A percentile compares a stretch with the other conserved stretches of the same genome.
Evolutionary conservation across 2,888 invertebrate species (phyloP).

Genomic region (Deilephila elpenor): DNA sequence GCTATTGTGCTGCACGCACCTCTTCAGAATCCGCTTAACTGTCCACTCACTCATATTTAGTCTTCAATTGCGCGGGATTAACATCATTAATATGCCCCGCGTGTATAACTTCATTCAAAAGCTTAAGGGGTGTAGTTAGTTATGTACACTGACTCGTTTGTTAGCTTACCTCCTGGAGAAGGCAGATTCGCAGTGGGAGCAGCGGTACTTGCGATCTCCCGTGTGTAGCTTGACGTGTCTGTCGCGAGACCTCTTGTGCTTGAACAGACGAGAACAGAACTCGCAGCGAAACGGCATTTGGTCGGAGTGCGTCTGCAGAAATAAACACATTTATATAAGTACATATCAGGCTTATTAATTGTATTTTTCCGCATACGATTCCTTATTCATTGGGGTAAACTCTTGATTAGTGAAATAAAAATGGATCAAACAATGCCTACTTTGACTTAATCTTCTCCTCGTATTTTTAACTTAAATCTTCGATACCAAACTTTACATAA

Average conservation of each 20-base stretch:
- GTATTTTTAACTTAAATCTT: too few species aligned
- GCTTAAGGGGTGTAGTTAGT: background rate
- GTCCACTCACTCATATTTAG: constrained; percentile 47
- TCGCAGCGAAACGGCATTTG: constrained; percentile 97
- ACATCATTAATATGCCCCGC: constrained; percentile 47
- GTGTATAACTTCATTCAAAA: constrained; percentile 2
- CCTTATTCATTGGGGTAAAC: too few species aligned
- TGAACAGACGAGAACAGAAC: constrained; percentile 95
- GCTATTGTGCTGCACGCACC: constrained; percentile 72
- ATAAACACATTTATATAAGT: background rate
- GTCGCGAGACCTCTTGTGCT: constrained; percentile 97
- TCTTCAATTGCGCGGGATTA: constrained; percentile 58
- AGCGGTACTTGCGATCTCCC: constrained; percentile 95
- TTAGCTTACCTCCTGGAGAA: constrained; percentile 93
- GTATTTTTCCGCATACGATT: too few species aligned
- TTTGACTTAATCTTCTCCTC: too few species aligned
- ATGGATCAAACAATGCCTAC: too few species aligned
- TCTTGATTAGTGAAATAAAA: too few species aligned
- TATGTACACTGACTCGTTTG: background rate
- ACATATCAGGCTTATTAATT: background rate
- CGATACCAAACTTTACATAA: too few species aligned
- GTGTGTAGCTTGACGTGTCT: constrained; percentile 97
- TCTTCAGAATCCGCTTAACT: constrained; percentile 60
- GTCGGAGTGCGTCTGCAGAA: constrained; percentile 94
- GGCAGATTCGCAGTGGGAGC: constrained; percentile 95